A percentile compares a stretch with the other conserved stretches of the same genome.
Evolutionary conservation across 2,888 invertebrate genomes (phyloP).

Genomic region (Stenolophus ochropezus): DNA sequence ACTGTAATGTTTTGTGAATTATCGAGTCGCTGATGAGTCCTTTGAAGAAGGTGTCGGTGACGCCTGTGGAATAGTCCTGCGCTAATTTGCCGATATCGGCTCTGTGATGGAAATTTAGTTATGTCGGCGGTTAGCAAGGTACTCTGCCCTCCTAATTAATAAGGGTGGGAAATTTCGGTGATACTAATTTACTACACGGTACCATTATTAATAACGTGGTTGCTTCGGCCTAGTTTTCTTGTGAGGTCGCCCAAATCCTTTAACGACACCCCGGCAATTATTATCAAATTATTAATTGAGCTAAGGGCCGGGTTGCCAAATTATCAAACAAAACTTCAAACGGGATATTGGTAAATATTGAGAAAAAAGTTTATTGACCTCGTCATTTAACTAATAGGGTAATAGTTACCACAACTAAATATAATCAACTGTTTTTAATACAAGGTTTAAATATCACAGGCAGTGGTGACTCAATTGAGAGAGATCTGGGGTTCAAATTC

Average conservation of each 20-base stretch:
- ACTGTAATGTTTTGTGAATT: no score
- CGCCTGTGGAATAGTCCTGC: slow-evolving; percentile 1
- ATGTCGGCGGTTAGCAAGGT: slow-evolving; percentile 33
- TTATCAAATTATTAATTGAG: not conserved
- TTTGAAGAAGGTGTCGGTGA: not conserved
- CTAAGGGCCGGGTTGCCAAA: no score
- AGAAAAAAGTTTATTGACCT: no score
- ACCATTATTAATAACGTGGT: slow-evolving; percentile 14
- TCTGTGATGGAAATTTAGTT: slow-evolving; percentile 39
- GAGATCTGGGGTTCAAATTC: no score
- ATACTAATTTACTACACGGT: slow-evolving; percentile 2
- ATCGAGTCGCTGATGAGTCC: no score
- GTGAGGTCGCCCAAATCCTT: not conserved
- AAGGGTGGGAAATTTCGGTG: slow-evolving; percentile 25
- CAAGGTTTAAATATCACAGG: no score
- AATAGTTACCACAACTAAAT: no score
- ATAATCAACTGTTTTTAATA: no score
- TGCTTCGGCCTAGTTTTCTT: not conserved
- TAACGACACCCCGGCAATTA: not conserved
- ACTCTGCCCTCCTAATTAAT: slow-evolving; percentile 27
- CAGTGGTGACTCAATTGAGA: no score
- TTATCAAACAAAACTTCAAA: no score
- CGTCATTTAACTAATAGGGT: no score
- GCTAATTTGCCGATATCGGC: not conserved
- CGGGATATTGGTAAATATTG: no score